phyloP scores from a whole-genome alignment of 2,797 vertebrate species.

The Corythornis leucogaster region DNA sequence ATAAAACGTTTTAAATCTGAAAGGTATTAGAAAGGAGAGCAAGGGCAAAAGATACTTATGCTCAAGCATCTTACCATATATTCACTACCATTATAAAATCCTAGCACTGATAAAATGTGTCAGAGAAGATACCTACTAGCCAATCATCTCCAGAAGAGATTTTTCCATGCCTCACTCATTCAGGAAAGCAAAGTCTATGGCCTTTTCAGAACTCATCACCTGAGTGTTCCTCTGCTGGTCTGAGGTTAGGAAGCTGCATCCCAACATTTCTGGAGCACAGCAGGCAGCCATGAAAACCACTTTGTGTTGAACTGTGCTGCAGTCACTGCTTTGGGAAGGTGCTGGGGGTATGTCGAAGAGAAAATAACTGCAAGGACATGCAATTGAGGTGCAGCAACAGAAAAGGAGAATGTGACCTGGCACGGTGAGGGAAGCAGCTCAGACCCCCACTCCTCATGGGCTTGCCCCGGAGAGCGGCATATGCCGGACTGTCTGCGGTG shows the following conservation, averaged over 20 bases:
- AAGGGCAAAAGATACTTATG: not conserved
- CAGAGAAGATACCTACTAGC: not conserved
- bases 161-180: not conserved
- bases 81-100: not conserved
- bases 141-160: not conserved
- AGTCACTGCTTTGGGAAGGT: not conserved
- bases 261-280: rapidly evolving
- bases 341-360: not conserved
- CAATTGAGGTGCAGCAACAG: not conserved
- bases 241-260: not conserved
- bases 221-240: not conserved
- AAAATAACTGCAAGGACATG: not conserved
- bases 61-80: not conserved
- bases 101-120: not conserved
- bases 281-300: rapidly evolving
- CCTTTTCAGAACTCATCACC: not conserved
- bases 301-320: rapidly evolving
- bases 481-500: rapidly evolving
- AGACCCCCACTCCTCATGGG: rapidly evolving
- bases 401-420: not conserved
- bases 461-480: not conserved
- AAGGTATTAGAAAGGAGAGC: not conserved
- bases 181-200: not conserved
- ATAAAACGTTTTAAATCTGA: not conserved
- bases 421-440: not conserved